Conservation (phyloP, 2,113 vertebrate genomes). For the Procavia capensis region DNA sequence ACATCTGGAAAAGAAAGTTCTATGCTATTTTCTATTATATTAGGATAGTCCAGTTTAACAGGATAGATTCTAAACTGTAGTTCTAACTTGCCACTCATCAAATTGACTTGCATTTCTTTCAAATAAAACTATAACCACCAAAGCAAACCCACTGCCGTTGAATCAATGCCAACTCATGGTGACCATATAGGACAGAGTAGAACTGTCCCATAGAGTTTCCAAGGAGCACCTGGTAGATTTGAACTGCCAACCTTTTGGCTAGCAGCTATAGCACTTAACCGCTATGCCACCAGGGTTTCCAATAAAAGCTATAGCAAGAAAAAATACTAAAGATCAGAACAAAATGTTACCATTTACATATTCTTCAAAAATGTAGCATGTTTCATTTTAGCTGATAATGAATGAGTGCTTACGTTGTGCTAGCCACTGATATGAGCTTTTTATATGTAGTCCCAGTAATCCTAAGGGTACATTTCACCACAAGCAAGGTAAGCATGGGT, state of each 20-base stretch:
- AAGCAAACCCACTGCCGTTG: too few relatives aligned
- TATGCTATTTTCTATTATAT: background rate
- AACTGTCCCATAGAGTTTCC: too few relatives aligned
- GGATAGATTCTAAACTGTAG: background rate
- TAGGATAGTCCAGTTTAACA: background rate
- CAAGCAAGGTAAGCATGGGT: too few relatives aligned
- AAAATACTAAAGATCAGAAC: background rate
- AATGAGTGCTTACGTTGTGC: background rate
- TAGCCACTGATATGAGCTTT: background rate
- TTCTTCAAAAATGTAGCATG: background rate
- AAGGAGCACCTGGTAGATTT: too few relatives aligned
- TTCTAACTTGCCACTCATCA: constrained; percentile 4
- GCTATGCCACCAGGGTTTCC: too few relatives aligned
- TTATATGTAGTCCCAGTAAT: background rate
- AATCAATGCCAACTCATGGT: too few relatives aligned
- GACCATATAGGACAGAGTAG: too few relatives aligned
- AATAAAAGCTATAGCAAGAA: background rate
- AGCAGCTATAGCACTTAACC: too few relatives aligned
- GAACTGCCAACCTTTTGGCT: too few relatives aligned
- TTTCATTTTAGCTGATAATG: constrained; percentile 20
- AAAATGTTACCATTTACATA: background rate
- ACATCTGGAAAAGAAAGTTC: constrained; percentile 10
- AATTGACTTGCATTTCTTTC: background rate
- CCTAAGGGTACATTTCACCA: background rate
- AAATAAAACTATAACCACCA: background rate